These are phyloP conservation scores for Achatina immaculata DNA, from an alignment of 1,140 invertebrate genomes.

Conservation along the genomic window DNA sequence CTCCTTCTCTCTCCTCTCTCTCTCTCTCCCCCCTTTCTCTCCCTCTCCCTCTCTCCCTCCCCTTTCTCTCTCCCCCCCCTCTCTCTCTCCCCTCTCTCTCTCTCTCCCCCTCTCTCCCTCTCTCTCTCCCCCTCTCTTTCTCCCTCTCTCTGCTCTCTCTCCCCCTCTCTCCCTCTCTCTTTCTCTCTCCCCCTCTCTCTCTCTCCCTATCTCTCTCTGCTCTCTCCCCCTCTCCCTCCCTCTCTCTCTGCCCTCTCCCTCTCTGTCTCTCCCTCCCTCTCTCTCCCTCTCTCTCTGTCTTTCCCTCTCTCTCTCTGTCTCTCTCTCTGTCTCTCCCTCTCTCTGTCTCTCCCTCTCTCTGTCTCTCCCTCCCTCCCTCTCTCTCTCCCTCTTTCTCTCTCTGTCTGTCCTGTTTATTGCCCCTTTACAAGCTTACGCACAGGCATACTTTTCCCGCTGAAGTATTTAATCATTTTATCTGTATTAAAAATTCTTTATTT, in stretches of 20 bases:
- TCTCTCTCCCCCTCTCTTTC: not conserved
- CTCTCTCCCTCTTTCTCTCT: not conserved
- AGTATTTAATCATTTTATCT: too few species aligned
- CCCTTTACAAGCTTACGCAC: too few species aligned
- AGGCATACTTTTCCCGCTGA: too few species aligned
- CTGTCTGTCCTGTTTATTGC: too few species aligned
- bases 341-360: not conserved
- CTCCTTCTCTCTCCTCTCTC: not conserved
- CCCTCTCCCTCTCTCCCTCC: not conserved
- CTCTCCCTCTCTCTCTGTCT: not conserved
- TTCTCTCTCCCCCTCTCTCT: not conserved
- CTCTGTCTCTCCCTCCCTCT: not conserved
- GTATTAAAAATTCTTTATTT: too few species aligned
- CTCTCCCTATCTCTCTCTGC: too few species aligned
- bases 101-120: not conserved
- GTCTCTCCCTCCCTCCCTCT: not conserved
- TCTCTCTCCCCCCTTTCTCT: not conserved
- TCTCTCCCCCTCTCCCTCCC: not conserved
- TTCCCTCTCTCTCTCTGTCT: not conserved
- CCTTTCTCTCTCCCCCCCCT: not conserved
- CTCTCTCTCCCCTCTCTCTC: not conserved
- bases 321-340: not conserved
- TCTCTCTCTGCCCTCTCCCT: not conserved
- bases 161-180: not conserved
- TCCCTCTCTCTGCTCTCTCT: not conserved